These are phyloP conservation scores for Sphecodes monilicornis DNA, from an alignment of 2,888 invertebrate genomes.

Conservation along the genomic window DNA sequence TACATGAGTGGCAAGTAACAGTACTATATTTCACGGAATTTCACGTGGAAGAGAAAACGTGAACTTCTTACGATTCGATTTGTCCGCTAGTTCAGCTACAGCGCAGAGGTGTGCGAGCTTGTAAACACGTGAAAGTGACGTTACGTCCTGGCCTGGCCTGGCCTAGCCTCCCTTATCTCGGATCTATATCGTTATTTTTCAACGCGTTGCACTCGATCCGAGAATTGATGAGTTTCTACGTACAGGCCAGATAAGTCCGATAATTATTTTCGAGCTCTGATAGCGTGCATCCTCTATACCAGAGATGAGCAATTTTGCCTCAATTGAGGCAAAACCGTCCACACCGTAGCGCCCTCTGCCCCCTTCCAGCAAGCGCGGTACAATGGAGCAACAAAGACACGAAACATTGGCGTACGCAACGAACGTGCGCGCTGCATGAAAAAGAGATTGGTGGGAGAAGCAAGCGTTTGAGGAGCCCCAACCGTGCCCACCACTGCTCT, in stretches of 20 bases:
- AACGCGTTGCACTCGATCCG: slow-evolving; percentile 1
- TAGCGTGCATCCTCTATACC: too few relatives aligned
- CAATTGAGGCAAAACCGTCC: too few relatives aligned
- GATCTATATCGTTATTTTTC: slow-evolving; percentile 22
- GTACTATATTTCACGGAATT: slow-evolving; percentile 35
- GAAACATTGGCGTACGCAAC: too few relatives aligned
- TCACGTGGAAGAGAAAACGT: slow-evolving; percentile 40
- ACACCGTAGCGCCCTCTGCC: too few relatives aligned
- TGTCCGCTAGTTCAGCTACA: not conserved
- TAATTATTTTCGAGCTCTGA: not conserved
- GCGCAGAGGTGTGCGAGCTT: not conserved
- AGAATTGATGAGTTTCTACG: slow-evolving; percentile 11
- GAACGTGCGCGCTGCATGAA: too few relatives aligned
- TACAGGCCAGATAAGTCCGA: not conserved
- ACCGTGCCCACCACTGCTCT: too few relatives aligned
- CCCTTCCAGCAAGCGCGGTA: too few relatives aligned
- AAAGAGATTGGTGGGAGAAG: too few relatives aligned
- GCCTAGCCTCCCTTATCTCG: slow-evolving; percentile 4
- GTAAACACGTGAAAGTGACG: slow-evolving; percentile 25
- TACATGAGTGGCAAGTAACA: slow-evolving; percentile 27
- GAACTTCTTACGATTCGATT: slow-evolving; percentile 30
- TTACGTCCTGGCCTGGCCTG: not conserved
- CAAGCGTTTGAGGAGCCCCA: too few relatives aligned
- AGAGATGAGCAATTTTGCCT: too few relatives aligned
- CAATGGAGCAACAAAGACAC: too few relatives aligned